Evolutionary conservation across 2,888 invertebrate species (phyloP).

Genomic region (Acanthosoma haemorrhoidale): DNA sequence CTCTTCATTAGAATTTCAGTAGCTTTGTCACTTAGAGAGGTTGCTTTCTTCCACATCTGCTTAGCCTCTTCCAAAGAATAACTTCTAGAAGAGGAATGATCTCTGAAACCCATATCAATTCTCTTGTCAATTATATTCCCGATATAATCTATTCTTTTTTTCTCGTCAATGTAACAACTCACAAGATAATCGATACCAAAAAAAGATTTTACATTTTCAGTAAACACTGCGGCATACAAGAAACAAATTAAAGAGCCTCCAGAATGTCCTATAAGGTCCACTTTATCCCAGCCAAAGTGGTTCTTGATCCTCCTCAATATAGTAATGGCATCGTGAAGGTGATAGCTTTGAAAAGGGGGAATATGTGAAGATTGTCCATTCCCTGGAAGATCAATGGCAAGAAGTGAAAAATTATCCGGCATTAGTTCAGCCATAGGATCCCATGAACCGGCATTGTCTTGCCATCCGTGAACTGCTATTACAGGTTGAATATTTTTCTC

Average conservation of each 20-base stretch:
- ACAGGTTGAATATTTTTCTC: conserved; percentile 58
- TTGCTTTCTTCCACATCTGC: conserved; percentile 53
- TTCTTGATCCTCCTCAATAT: conserved; percentile 63
- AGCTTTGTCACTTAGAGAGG: conserved; percentile 53
- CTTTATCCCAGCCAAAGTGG: conserved; percentile 68
- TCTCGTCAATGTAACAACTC: conserved; percentile 25
- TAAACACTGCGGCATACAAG: conserved; percentile 71
- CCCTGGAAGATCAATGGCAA: conserved; percentile 64
- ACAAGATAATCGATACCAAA: conserved; percentile 58
- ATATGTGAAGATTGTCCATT: conserved; percentile 66
- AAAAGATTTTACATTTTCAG: conserved; percentile 61
- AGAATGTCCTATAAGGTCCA: conserved; percentile 71
- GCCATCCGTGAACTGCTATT: conserved; percentile 72
- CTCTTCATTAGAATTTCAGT: conserved; percentile 51
- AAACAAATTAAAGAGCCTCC: conserved; percentile 74
- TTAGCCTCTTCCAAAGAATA: conserved; percentile 38
- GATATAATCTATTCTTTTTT: background rate
- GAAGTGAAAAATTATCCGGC: conserved; percentile 48
- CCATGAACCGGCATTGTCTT: conserved; percentile 73
- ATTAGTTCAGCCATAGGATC: conserved; percentile 63
- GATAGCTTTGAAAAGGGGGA: conserved; percentile 46
- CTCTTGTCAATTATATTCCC: conserved; percentile 33
- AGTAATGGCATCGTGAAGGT: conserved; percentile 32
- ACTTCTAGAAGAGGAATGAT: conserved; percentile 25
- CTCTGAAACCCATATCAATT: conserved; percentile 30